Conservation (phyloP, 2,888 invertebrate species). For the Choreutis nemorana region DNA sequence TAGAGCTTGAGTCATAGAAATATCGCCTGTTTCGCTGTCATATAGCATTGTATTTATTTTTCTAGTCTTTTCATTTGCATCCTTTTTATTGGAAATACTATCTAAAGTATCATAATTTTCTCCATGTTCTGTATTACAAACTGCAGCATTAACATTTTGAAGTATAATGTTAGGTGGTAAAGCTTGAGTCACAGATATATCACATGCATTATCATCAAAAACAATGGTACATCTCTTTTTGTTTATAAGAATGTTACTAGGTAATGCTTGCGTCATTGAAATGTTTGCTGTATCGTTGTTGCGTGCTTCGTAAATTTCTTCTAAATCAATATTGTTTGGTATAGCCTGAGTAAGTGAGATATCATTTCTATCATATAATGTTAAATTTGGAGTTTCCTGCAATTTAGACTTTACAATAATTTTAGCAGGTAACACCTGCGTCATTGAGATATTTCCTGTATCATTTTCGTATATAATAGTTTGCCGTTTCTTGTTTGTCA, state of each 20-base stretch:
- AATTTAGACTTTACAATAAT: too few relatives aligned
- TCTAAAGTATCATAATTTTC: too few relatives aligned
- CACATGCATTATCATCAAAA: constrained; percentile 15
- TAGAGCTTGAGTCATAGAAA: constrained; percentile 24
- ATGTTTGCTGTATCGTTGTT: constrained; percentile 5
- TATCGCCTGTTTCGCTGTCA: constrained; percentile 14
- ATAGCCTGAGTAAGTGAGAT: too few relatives aligned
- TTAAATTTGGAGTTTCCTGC: too few relatives aligned
- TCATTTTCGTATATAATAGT: constrained; percentile 19
- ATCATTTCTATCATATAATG: too few relatives aligned
- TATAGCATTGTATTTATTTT: constrained; percentile 15
- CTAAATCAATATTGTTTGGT: too few relatives aligned
- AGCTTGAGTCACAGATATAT: constrained; percentile 19
- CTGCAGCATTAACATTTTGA: too few relatives aligned
- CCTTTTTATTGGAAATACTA: not conserved
- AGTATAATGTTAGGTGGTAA: constrained; percentile 12
- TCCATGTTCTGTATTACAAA: not conserved
- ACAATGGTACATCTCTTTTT: constrained; percentile 14
- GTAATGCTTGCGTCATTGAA: constrained; percentile 4
- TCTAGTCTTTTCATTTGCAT: not conserved
- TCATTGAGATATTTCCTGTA: constrained; percentile 20
- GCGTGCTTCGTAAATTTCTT: too few relatives aligned
- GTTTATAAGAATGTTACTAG: constrained; percentile 10
- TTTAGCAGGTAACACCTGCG: constrained; percentile 15
- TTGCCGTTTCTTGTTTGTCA: constrained; percentile 7